Conservation (phyloP, 92 coral and sea anemone genomes). For the Anthopleura xanthogrammica region DNA sequence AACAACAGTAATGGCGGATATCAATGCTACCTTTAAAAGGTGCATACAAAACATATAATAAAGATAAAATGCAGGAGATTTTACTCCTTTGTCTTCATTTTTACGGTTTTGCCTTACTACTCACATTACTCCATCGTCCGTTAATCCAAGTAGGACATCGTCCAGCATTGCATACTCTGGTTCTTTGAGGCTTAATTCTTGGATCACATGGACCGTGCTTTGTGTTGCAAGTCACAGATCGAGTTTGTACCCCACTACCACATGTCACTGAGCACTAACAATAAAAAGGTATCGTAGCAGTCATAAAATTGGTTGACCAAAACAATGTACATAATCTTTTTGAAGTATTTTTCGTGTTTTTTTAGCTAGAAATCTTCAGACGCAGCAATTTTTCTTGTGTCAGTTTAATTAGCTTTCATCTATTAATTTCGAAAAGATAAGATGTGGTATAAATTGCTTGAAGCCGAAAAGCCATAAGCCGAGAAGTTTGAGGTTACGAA, state of each 20-base stretch:
- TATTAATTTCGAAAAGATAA: too few species aligned
- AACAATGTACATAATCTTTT: too few species aligned
- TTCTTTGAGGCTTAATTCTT: constrained; percentile 18
- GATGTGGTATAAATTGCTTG: too few species aligned
- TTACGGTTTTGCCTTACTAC: not conserved
- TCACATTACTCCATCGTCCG: constrained; percentile 28
- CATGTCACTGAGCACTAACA: constrained; percentile 73
- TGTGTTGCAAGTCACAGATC: constrained; percentile 48
- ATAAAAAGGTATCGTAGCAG: not conserved
- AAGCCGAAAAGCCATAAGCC: too few species aligned
- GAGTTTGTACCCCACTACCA: constrained; percentile 49
- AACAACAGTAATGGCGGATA: not conserved
- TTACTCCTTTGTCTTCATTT: not conserved
- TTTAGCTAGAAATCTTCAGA: too few species aligned
- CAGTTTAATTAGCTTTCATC: too few species aligned
- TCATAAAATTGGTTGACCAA: too few species aligned
- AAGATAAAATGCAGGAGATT: not conserved
- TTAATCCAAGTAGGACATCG: constrained; percentile 57
- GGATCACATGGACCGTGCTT: constrained; percentile 14
- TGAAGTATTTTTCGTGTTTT: too few species aligned
- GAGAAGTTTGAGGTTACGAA: too few species aligned
- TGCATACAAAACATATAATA: not conserved
- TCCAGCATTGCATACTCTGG: constrained; percentile 45
- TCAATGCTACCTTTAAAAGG: not conserved
- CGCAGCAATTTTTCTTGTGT: too few species aligned